Percentiles rank a stretch among this genome's conserved stretches.
Conservation (phyloP, 2,797 vertebrate genomes). For the Spinus pinus region DNA sequence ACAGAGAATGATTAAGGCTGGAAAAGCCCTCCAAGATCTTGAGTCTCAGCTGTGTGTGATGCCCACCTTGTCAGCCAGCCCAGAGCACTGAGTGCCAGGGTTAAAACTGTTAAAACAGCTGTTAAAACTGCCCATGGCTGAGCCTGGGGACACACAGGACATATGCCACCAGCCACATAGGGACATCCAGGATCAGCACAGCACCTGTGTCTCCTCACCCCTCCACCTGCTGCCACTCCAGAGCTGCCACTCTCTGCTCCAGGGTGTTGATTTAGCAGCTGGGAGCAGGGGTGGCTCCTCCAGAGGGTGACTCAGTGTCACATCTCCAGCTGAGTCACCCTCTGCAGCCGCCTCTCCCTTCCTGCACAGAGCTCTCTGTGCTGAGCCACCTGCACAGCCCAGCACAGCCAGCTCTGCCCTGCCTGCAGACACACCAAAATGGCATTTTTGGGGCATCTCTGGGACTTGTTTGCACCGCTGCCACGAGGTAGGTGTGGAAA, state of each 20-base stretch:
- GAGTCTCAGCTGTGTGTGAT: rapidly evolving
- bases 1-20: background rate
- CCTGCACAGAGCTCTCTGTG: background rate
- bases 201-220: no score
- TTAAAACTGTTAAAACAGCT: background rate
- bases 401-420: background rate
- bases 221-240: background rate
- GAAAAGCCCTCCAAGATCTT: background rate
- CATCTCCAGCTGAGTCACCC: conserved; percentile 28
- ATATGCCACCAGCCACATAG: rapidly evolving
- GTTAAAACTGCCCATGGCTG: background rate
- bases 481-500: background rate
- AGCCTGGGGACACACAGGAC: background rate
- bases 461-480: background rate
- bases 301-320: conserved; percentile 17
- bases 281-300: background rate
- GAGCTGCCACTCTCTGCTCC: rapidly evolving
- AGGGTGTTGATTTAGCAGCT: rapidly evolving
- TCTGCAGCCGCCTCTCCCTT: background rate
- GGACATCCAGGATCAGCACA: background rate
- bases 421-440: background rate
- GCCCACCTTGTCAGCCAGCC: background rate
- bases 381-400: background rate
- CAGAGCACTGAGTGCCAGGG: background rate
- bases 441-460: rapidly evolving